These are phyloP conservation scores for Troilus luridus DNA, from an alignment of 2,888 invertebrate genomes.

Conservation along the genomic window DNA sequence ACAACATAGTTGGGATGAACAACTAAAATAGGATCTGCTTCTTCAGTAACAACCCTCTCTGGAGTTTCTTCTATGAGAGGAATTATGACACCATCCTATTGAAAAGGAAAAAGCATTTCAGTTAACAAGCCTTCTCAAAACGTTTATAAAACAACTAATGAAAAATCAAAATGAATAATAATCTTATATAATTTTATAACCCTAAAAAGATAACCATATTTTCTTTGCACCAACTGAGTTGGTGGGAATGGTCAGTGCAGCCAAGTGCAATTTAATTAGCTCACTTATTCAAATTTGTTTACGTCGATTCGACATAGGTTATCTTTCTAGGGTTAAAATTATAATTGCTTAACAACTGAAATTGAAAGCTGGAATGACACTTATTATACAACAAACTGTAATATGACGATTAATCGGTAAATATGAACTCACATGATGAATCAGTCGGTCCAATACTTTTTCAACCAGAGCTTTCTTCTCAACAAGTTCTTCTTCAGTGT, in stretches of 20 bases:
- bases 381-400: neutral
- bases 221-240: too few species aligned
- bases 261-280: too few species aligned
- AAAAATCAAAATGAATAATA: conserved; percentile 51
- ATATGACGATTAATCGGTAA: neutral
- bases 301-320: too few species aligned
- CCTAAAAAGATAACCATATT: too few species aligned
- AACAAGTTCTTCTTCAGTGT: conserved; percentile 90
- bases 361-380: too few species aligned
- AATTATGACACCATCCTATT: conserved; percentile 87
- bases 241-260: too few species aligned
- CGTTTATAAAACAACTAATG: neutral
- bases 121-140: neutral
- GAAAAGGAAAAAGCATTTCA: conserved; percentile 61
- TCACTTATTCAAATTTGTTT: too few species aligned
- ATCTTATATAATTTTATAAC: conserved; percentile 18
- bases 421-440: conserved; percentile 79
- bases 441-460: conserved; percentile 93
- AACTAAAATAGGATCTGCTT: conserved; percentile 88
- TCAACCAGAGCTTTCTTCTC: conserved; percentile 91
- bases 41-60: conserved; percentile 74
- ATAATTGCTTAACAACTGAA: too few species aligned
- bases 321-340: too few species aligned
- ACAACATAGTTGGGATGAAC: conserved; percentile 90
- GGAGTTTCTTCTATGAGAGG: conserved; percentile 75